Evolutionary conservation across 1,140 invertebrate species (phyloP).

Genomic region (Caenorhabditis latens): DNA sequence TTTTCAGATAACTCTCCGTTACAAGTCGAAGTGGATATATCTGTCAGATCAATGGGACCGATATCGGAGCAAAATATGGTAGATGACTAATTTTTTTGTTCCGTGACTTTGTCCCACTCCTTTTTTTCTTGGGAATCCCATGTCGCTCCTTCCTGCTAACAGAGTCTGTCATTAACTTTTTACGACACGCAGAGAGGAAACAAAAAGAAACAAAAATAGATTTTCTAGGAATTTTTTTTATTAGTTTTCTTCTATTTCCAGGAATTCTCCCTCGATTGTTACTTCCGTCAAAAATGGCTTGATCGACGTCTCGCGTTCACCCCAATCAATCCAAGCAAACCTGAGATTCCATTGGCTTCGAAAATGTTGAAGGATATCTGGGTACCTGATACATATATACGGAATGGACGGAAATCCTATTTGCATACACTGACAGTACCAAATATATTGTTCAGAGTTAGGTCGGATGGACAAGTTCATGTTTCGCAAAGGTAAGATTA

Average conservation of each 20-base stretch:
- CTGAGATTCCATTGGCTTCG: constrained; percentile 84
- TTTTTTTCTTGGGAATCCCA: constrained; percentile 72
- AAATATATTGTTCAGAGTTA: constrained; percentile 90
- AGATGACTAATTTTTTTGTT: constrained; percentile 66
- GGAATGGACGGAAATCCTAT: constrained; percentile 92
- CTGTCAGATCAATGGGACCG: constrained; percentile 81
- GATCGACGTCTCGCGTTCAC: constrained; percentile 87
- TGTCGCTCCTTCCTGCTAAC: constrained; percentile 74
- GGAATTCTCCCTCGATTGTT: constrained; percentile 98
- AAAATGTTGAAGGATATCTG: constrained; percentile 93
- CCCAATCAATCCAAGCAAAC: constrained; percentile 76
- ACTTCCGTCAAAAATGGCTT: constrained; percentile 97
- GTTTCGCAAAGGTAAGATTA: constrained; percentile 79
- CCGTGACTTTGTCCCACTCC: constrained; percentile 80
- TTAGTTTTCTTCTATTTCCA: constrained; percentile 79
- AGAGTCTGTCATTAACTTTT: no score
- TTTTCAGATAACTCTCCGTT: constrained; percentile 58
- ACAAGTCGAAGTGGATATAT: constrained; percentile 79
- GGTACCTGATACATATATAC: constrained; percentile 92
- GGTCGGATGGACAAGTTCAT: constrained; percentile 77
- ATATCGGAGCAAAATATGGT: constrained; percentile 81
- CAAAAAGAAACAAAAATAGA: no score
- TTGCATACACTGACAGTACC: constrained; percentile 94
- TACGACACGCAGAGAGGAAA: no score
- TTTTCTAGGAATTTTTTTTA: no score